These are phyloP conservation scores for Dendrocincla fuliginosa DNA, from an alignment of 2,797 vertebrate species.

Conservation along the genomic window DNA sequence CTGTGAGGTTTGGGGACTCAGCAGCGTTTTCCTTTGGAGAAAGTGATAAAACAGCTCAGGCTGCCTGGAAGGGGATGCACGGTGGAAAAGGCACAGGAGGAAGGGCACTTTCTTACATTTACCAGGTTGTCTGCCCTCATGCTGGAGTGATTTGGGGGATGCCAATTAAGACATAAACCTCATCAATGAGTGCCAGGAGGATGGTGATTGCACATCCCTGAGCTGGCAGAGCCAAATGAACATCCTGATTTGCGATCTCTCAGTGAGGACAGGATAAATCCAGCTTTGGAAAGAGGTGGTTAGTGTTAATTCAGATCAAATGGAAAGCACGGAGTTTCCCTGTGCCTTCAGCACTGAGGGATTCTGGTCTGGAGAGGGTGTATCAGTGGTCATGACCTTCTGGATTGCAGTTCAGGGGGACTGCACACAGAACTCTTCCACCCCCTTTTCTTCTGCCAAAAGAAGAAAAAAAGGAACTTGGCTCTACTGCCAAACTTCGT, in stretches of 20 bases:
- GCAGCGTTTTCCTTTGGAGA: neutral
- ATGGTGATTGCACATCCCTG: neutral
- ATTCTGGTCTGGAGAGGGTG: neutral
- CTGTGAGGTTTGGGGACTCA: constrained; percentile 30
- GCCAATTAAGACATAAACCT: constrained; percentile 12
- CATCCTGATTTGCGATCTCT: neutral
- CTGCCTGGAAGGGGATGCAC: neutral
- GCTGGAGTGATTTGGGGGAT: neutral
- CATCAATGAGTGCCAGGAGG: neutral
- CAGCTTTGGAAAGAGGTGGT: neutral
- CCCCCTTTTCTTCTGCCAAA: neutral
- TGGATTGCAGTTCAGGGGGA: neutral
- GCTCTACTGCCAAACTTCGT: neutral
- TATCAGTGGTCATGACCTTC: neutral
- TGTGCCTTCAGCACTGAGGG: neutral
- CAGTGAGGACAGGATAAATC: neutral
- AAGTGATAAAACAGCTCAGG: constrained; percentile 32
- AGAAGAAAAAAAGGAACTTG: neutral
- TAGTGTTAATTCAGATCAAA: neutral
- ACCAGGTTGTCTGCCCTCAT: neutral
- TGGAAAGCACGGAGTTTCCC: neutral
- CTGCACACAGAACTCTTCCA: neutral
- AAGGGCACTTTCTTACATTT: neutral
- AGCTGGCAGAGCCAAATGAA: neutral
- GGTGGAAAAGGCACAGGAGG: neutral